Conservation (phyloP, 2,888 invertebrate species). For the Pharmacophagus antenor region DNA sequence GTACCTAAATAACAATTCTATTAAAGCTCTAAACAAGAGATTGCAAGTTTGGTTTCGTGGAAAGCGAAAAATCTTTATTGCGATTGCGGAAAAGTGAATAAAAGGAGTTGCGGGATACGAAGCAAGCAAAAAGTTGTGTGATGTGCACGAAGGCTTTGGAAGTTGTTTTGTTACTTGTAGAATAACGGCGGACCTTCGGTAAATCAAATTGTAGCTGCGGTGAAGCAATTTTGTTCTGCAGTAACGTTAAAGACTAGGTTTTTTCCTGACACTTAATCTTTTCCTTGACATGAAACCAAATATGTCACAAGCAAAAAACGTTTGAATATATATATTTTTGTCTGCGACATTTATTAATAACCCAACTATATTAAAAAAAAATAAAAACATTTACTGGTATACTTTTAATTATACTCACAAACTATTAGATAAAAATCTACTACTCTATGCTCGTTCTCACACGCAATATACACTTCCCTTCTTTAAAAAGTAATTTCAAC, state of each 20-base stretch:
- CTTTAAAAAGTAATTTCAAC: no score
- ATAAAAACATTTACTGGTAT: no score
- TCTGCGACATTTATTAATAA: no score
- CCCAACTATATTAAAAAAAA: no score
- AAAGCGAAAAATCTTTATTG: neutral
- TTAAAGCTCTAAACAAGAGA: neutral
- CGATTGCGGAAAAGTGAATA: constrained; percentile 5
- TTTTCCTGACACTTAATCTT: neutral
- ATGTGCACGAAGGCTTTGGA: neutral
- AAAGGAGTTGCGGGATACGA: neutral
- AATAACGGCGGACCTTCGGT: neutral
- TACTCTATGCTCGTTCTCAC: no score
- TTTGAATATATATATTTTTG: no score
- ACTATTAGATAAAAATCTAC: no score
- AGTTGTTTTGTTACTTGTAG: neutral
- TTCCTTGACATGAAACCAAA: no score
- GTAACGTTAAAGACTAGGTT: neutral
- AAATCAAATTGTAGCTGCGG: neutral
- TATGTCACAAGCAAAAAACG: no score
- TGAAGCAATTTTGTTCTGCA: neutral
- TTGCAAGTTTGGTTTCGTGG: neutral
- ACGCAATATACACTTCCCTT: no score
- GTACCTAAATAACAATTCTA: neutral
- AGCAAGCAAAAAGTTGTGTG: neutral
- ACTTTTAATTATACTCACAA: no score